Evolutionary conservation across 1,140 invertebrate genomes (phyloP).

Genomic region (Lucilia cuprina): DNA sequence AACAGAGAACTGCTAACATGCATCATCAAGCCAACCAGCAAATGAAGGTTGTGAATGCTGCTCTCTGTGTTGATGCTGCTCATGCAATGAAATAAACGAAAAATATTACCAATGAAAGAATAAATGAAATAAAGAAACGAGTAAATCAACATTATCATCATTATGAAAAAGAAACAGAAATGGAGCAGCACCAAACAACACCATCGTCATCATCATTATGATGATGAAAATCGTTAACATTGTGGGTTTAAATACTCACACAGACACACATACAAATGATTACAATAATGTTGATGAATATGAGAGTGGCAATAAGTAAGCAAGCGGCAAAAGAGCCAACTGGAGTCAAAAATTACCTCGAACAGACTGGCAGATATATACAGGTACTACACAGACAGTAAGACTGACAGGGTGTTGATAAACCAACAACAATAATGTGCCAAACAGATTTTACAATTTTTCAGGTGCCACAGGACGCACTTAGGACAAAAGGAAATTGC

Average conservation of each 20-base stretch:
- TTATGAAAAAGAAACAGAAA: background rate
- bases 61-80: no score
- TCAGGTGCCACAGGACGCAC: slow-evolving; percentile 11
- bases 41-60: background rate
- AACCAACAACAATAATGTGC: background rate
- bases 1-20: background rate
- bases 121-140: background rate
- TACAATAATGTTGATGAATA: background rate
- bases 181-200: background rate
- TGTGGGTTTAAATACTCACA: background rate
- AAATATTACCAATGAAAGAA: background rate
- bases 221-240: background rate
- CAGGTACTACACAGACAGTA: background rate
- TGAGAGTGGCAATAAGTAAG: background rate
- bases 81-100: background rate
- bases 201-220: background rate
- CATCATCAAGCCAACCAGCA: slow-evolving; percentile 10
- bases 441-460: background rate
- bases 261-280: background rate
- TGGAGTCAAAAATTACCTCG: background rate
- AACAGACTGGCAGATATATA: background rate
- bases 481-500: slow-evolving; percentile 2
- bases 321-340: background rate
- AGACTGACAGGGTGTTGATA: background rate
- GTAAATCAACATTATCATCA: background rate